Base-by-base conservation (phyloP, 2,113 vertebrate genomes). In the Gobiocypris rarus region DNA sequence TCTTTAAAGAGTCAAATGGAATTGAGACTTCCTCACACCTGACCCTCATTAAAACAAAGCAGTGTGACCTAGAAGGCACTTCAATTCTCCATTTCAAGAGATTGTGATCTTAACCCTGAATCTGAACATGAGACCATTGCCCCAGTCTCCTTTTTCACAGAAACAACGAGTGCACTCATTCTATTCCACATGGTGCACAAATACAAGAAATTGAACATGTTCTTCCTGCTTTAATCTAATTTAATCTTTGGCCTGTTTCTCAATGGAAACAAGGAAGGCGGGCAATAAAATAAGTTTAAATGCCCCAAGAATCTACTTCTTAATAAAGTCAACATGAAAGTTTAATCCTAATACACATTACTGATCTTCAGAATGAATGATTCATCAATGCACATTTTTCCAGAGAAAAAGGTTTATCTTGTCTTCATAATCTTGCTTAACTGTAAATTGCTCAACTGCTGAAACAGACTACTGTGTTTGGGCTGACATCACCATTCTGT, bases 101-200 rank as follows among this genome's bases (percentile, higher is more conserved):
- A 59, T 69, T 83, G 86, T 77, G 86, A 87, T 87, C 83, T 87
- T 74, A 87, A 80, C 71, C 73, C 83, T 82, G 71, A 87, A 82
- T 81, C 61, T 71, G 61, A 87, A 87, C 86, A 87, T 69, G 71
- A 77, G 78, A 77, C 45, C 58, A 48, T 48, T 63, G 69, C 77
- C n/a, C 26, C 34, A 43, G 63, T 84, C 83, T 84, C 78, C 1
- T 28, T 71, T 87, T 87, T 81, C 85, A 84, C 75, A 43, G 54
- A 11, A 59, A 86, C 84, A 50, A 70, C 84, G 17, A 48, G 77
- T 31, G 45, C 14, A 52, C 84, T 48, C 26, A n/a, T 61, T 84
- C 56, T 22, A 50, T 41, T 80, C 52, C 34, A 67, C 61, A 22
- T 45, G 45, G 34, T 45, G 45, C 45, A 80, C 82, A 67, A 67